phyloP scores from a whole-genome alignment of 2,888 invertebrate species.

The Drosophila nigritarsus region DNA sequence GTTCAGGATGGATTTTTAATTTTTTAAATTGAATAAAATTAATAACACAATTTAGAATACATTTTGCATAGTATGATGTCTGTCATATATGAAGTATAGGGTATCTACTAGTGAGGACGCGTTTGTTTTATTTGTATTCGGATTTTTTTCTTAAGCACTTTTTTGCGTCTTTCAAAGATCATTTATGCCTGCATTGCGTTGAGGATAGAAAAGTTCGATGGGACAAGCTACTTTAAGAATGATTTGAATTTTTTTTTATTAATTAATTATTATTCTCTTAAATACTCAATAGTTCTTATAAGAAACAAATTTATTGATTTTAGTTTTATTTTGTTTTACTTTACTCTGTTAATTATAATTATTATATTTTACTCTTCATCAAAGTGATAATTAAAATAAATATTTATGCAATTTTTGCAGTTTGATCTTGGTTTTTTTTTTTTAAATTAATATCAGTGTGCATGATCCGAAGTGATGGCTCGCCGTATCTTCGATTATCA shows the following conservation, averaged over 20 bases:
- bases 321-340: neutral
- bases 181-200: slow-evolving; percentile 32
- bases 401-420: neutral
- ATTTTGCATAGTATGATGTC: neutral
- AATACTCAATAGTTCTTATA: neutral
- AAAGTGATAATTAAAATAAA: neutral
- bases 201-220: neutral
- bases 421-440: neutral
- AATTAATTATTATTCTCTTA: neutral
- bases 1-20: neutral
- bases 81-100: neutral
- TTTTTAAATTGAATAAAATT: neutral
- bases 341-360: neutral
- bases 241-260: neutral
- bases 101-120: neutral
- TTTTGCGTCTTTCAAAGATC: slow-evolving; percentile 47
- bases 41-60: neutral
- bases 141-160: slow-evolving; percentile 39
- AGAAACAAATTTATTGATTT: neutral
- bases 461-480: slow-evolving; percentile 24
- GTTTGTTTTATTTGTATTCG: slow-evolving; percentile 51
- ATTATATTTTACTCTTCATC: neutral
- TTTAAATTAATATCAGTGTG: neutral
- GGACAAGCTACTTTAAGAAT: neutral
- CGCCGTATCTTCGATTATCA: slow-evolving; percentile 25